phyloP scores from a whole-genome alignment of 2,113 vertebrate genomes.

The Xenopus laevis region DNA sequence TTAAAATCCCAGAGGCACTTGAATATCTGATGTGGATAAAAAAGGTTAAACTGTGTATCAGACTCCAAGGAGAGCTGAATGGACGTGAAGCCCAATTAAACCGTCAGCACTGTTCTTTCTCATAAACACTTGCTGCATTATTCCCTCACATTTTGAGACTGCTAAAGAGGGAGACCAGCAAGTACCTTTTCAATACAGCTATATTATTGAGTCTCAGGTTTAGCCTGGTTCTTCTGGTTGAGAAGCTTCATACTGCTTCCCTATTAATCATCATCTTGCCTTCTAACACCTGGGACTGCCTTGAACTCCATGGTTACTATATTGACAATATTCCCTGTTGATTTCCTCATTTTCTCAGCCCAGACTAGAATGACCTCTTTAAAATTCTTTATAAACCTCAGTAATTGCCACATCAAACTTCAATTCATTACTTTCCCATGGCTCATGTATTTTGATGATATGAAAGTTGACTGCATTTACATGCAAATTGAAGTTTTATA shows the following conservation, averaged over 20 bases:
- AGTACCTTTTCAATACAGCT: constrained; percentile 64
- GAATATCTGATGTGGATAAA: constrained; percentile 52
- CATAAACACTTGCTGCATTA: constrained; percentile 63
- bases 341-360: constrained; percentile 81
- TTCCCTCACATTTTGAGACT: constrained; percentile 64
- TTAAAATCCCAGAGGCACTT: constrained; percentile 61
- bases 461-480: constrained; percentile 99
- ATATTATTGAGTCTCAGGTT: constrained; percentile 63
- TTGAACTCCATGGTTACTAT: constrained; percentile 72
- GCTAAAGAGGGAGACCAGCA: constrained; percentile 65
- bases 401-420: constrained; percentile 91
- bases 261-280: constrained; percentile 73
- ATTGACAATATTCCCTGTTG: constrained; percentile 84
- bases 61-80: constrained; percentile 65
- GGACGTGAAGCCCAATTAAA: constrained; percentile 79
- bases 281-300: constrained; percentile 74
- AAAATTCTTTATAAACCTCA: constrained; percentile 92
- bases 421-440: constrained; percentile 87
- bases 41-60: constrained; percentile 79
- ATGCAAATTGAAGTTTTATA: constrained; percentile 99
- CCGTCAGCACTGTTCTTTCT: constrained; percentile 58
- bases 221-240: constrained; percentile 66
- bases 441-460: constrained; percentile 99
- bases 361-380: constrained; percentile 81
- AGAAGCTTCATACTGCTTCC: constrained; percentile 63